Evolutionary conservation across 2,888 invertebrate genomes (phyloP), one percentile per base, ranked within the genome.

Genomic region (Drosophila quinaria): DNA sequence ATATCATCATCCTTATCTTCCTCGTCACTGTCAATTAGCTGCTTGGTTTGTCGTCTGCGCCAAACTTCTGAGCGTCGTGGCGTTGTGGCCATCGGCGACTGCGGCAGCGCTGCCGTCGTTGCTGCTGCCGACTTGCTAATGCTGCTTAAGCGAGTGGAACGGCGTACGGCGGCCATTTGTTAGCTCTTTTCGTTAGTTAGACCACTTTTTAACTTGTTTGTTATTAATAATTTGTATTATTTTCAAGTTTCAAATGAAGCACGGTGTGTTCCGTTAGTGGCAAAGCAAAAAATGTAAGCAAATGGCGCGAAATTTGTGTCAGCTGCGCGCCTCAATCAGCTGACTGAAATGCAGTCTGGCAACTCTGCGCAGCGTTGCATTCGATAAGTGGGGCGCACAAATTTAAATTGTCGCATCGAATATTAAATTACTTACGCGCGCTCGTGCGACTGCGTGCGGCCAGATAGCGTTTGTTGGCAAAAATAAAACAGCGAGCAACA

Each of bases 101-200:
- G 70, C 51, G 81, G 68, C 70, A 78, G 66, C 39, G 81, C 61
- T 59, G 81, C 50, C 58, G 74, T 63, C n/a, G 78, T 22, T 44
- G 79, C 31, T 62, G 74, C 47, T 46, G 70, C 60, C 50, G 81
- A 50, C 65, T 77, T 81, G 46, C 70, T 82, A 54, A 91, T 74
- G 71, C 89, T 91, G 81, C 89, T 92, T 39, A 91, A 74, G 58
- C 92, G 90, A 42, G 89, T 91, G 50, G 92, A 92, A 68, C 92
- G 91, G 37, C 92, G 90, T 62, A 90, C 79, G 50, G 86, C 74
- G 54, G 92, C 87, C 92, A 92, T 92, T 78, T 77, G 59, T 61
- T 60, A 11, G 33, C 42, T 37, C 47, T n/a, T 39, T 31, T 19
- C 25, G 46, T 55, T 65, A 55, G n/a, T 61, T 54, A 41, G 22